Percentiles rank a stretch among this genome's conserved stretches.
These are phyloP conservation scores for Dicyrtomina minuta DNA, from an alignment of 2,888 invertebrate species.

Conservation along the genomic window DNA sequence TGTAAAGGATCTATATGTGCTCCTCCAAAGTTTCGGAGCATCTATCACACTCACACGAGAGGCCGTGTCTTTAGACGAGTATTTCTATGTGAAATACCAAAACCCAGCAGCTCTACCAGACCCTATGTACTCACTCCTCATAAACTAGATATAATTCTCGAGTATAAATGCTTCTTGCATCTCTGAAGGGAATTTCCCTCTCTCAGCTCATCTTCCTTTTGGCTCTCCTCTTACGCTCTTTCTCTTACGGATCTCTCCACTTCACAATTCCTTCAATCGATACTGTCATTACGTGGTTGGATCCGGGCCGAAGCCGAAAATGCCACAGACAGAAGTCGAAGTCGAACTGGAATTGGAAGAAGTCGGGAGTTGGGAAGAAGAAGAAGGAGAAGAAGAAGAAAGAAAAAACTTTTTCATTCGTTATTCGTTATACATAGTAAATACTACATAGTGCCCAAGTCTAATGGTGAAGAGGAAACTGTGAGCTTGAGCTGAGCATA, in stretches of 20 bases:
- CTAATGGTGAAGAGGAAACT: not conserved
- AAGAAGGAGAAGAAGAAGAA: not conserved
- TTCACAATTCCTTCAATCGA: conserved; percentile 38
- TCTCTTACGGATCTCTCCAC: conserved; percentile 21
- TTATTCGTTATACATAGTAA: conserved; percentile 2
- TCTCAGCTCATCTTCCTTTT: conserved; percentile 25
- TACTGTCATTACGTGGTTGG: conserved; percentile 43
- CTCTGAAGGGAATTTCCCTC: conserved; percentile 34
- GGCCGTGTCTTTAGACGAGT: too few species aligned
- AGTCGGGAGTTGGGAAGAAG: not conserved
- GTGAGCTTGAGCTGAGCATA: not conserved
- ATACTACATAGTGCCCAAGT: not conserved
- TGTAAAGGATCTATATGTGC: too few species aligned
- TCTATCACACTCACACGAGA: too few species aligned
- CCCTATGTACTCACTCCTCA: too few species aligned
- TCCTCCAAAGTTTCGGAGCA: too few species aligned
- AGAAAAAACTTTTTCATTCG: conserved; percentile 28
- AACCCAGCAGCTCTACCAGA: too few species aligned
- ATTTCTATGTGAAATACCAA: too few species aligned
- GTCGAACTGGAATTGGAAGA: not conserved
- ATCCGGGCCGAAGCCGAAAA: conserved; percentile 30
- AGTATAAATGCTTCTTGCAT: conserved; percentile 4
- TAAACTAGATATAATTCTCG: too few species aligned
- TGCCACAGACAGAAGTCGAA: conserved; percentile 24
- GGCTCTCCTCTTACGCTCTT: conserved; percentile 17